Conservation (phyloP, 2,113 vertebrate species). For the Phylloscopus trochilus region DNA sequence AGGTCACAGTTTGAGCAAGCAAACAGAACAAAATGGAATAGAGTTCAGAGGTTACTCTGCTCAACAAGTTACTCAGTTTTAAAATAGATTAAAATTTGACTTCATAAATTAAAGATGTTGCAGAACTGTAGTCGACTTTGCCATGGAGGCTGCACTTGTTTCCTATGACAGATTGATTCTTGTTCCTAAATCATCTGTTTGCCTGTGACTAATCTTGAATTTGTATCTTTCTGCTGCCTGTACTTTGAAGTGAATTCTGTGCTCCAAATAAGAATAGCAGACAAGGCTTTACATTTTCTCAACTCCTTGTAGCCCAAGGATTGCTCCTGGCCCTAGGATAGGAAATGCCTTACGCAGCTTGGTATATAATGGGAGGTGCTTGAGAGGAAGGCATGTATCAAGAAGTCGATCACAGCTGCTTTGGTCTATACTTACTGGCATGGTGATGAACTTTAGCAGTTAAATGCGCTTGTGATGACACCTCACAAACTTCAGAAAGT, state of each 20-base stretch:
- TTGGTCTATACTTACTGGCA: constrained; percentile 49
- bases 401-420: constrained; percentile 20
- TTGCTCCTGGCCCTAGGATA: not conserved
- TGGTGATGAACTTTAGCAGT: constrained; percentile 55
- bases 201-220: constrained; percentile 44
- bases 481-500: constrained; percentile 42
- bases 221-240: constrained; percentile 37
- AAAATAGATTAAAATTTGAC: constrained; percentile 54
- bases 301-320: not conserved
- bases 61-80: constrained; percentile 46
- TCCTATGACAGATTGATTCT: constrained; percentile 18
- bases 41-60: constrained; percentile 19
- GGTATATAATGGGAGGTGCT: not conserved
- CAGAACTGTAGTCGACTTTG: not conserved
- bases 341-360: not conserved
- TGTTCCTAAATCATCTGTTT: constrained; percentile 44
- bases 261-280: not conserved
- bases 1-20: not conserved
- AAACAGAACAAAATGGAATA: not conserved
- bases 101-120: not conserved
- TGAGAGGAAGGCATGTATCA: not conserved
- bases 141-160: not conserved
- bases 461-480: constrained; percentile 51
- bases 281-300: not conserved
- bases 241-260: constrained; percentile 20